A percentile compares a stretch with the other conserved stretches of the same genome.
Evolutionary conservation across 2,113 vertebrate species (phyloP).

Genomic region (Coturnix japonica): DNA sequence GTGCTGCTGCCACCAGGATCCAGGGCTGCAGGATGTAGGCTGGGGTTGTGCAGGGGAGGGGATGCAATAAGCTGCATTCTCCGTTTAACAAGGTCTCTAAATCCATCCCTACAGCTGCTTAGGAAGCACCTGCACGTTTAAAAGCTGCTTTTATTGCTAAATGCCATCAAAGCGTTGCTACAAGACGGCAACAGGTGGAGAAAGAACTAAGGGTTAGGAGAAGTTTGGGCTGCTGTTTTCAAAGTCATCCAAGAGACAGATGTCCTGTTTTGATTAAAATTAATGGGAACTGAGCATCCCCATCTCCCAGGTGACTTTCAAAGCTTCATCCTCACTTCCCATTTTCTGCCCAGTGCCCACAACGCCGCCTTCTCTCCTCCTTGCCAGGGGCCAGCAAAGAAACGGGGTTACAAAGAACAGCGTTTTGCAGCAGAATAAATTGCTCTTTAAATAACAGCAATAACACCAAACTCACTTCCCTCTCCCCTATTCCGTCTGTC

Average conservation of each 20-base stretch:
- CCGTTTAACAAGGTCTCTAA: not conserved
- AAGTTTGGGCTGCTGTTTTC: slow-evolving; percentile 63
- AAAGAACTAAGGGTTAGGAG: slow-evolving; percentile 26
- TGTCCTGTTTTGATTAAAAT: slow-evolving; percentile 67
- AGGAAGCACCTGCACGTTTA: not conserved
- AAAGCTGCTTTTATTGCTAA: slow-evolving; percentile 13
- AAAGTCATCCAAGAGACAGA: slow-evolving; percentile 49
- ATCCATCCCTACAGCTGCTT: not conserved
- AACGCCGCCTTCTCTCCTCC: not conserved
- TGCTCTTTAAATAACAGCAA: not conserved
- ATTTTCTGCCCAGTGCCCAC: not conserved
- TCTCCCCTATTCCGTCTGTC: not conserved
- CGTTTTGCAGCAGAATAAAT: slow-evolving; percentile 4
- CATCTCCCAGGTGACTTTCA: slow-evolving; percentile 48
- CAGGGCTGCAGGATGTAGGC: not conserved
- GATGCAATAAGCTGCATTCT: not conserved
- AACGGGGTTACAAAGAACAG: not conserved
- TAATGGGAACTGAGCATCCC: slow-evolving; percentile 41
- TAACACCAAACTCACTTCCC: not conserved
- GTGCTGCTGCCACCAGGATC: not conserved
- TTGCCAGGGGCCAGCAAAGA: not conserved
- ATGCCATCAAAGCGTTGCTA: not conserved
- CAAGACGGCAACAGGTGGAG: slow-evolving; percentile 21
- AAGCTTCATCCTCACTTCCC: not conserved
- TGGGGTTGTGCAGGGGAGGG: not conserved